phyloP scores from a whole-genome alignment of 1,140 invertebrate species.

The Camponotus floridanus region DNA sequence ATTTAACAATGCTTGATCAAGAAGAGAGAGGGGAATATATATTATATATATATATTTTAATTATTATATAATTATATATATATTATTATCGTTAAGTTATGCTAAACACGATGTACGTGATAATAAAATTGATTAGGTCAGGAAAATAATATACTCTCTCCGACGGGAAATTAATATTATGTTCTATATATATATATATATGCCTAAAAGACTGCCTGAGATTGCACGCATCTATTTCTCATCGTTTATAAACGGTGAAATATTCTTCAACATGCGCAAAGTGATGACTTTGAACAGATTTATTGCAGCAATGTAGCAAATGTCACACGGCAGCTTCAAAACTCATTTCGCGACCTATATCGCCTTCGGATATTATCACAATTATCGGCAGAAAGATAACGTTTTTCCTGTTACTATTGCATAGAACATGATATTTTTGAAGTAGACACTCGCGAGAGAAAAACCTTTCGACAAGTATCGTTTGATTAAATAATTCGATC shows the following conservation, averaged over 20 bases:
- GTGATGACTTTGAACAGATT: conserved; percentile 20
- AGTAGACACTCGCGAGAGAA: conserved; percentile 25
- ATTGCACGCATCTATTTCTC: conserved; percentile 53
- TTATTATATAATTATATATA: conserved; percentile 43
- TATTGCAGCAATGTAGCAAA: conserved; percentile 59
- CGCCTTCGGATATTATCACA: conserved; percentile 66
- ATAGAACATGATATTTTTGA: conserved; percentile 31
- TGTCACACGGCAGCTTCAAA: conserved; percentile 64
- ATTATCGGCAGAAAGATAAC: conserved; percentile 60
- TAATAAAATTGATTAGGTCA: conserved; percentile 67
- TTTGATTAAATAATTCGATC: conserved; percentile 23
- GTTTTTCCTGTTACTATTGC: not conserved
- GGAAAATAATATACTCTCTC: conserved; percentile 69
- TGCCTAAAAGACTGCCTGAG: conserved; percentile 55
- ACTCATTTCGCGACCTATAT: conserved; percentile 46
- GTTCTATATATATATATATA: conserved; percentile 19
- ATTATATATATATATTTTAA: conserved; percentile 59
- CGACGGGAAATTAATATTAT: conserved; percentile 65
- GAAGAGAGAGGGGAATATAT: conserved; percentile 26
- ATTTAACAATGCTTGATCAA: conserved; percentile 32
- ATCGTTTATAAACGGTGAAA: conserved; percentile 36
- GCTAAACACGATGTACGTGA: conserved; percentile 50
- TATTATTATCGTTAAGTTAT: conserved; percentile 35
- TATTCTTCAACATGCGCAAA: conserved; percentile 36
- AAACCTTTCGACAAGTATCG: not conserved